These are phyloP conservation scores for Cantharis flavilabris DNA, from an alignment of 2,888 invertebrate genomes.

Conservation along the genomic window DNA sequence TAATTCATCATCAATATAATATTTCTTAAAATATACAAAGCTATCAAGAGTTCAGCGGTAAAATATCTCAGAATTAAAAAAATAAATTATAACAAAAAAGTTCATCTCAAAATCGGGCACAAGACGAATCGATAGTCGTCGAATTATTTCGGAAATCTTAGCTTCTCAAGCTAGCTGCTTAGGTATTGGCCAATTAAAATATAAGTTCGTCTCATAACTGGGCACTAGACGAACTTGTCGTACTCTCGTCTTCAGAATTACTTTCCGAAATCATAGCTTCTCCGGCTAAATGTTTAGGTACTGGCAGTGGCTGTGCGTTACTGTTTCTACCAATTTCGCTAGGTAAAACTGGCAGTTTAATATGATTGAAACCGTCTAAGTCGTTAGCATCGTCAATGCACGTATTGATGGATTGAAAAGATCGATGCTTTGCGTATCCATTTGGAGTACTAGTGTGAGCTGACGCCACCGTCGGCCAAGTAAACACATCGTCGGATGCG, in stretches of 20 bases:
- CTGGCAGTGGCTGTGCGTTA: constrained; percentile 46
- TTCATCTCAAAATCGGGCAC: neutral
- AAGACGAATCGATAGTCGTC: neutral
- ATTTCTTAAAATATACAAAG: neutral
- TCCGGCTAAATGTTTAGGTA: constrained; percentile 69
- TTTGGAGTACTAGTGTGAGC: constrained; percentile 36
- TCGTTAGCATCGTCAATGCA: constrained; percentile 34
- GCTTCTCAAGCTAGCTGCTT: neutral
- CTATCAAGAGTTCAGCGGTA: neutral
- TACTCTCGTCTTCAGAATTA: constrained; percentile 64
- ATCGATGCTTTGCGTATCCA: neutral
- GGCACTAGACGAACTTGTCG: constrained; percentile 56
- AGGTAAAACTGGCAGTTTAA: constrained; percentile 51
- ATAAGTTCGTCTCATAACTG: constrained; percentile 50
- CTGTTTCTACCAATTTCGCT: constrained; percentile 51
- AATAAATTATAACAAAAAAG: neutral
- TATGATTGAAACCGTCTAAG: constrained; percentile 41
- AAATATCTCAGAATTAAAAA: neutral
- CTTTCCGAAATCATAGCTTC: constrained; percentile 72
- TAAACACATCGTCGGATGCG: constrained; percentile 35
- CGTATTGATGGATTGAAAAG: neutral
- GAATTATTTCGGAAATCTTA: neutral
- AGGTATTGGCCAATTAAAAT: constrained; percentile 34
- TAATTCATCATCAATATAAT: neutral
- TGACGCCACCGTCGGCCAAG: constrained; percentile 38